Conservation (phyloP, 2,113 vertebrate genomes). For the Oceanodroma tethys region DNA sequence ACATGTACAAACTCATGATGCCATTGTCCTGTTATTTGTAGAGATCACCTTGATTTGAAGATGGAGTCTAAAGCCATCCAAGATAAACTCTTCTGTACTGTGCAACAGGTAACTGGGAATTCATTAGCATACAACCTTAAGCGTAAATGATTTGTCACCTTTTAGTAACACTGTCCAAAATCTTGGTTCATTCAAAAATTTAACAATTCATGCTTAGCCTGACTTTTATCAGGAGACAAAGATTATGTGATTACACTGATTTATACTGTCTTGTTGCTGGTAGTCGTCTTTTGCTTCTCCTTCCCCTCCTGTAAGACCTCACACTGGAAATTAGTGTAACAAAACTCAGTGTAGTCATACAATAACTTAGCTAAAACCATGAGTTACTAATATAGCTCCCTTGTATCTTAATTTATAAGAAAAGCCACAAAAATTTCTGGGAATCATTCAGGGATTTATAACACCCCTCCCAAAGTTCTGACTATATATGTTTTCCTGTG, state of each 20-base stretch:
- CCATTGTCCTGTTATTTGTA: background rate
- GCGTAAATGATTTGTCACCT: background rate
- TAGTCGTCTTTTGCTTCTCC: background rate
- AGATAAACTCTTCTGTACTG: constrained; percentile 28
- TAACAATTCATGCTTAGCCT: accelerated
- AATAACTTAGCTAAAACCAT: background rate
- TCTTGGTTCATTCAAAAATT: accelerated
- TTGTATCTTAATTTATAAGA: background rate
- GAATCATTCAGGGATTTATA: background rate
- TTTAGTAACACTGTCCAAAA: background rate
- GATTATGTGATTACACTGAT: background rate
- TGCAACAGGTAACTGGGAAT: constrained; percentile 64
- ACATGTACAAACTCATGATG: background rate
- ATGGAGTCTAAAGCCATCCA: background rate
- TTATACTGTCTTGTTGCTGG: background rate
- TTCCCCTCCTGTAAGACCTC: background rate
- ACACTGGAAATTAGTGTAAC: background rate
- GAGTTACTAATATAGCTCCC: background rate
- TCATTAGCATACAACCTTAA: background rate
- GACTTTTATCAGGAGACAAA: background rate
- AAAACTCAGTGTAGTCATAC: background rate
- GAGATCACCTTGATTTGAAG: constrained; percentile 28
- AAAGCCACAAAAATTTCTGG: background rate
- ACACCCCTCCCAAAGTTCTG: background rate
- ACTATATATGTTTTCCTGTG: background rate